Conservation (phyloP, 2,888 invertebrate genomes). For the Panorpa germanica region DNA sequence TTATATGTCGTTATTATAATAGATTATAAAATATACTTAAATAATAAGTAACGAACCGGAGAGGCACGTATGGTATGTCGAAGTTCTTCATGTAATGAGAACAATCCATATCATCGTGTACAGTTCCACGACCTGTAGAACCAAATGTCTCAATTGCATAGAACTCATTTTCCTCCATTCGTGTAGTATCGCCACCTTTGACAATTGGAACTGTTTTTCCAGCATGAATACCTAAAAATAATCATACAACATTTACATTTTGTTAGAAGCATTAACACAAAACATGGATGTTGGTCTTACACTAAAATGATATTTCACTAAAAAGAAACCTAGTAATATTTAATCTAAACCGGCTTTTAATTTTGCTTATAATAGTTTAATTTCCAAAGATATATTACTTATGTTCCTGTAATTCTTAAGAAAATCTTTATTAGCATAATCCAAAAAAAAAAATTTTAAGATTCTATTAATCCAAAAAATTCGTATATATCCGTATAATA, state of each 20-base stretch:
- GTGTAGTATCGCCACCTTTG: conserved; percentile 91
- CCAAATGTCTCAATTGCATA: conserved; percentile 99
- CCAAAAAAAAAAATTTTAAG: no score
- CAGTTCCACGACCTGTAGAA: conserved; percentile 83
- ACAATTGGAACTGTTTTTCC: conserved; percentile 99
- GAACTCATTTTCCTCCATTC: conserved; percentile 98
- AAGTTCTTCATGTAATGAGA: conserved; percentile 99
- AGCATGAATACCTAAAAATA: conserved; percentile 56
- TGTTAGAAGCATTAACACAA: no score
- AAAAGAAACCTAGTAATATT: no score
- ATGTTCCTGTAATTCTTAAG: no score
- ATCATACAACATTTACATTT: conserved; percentile 2
- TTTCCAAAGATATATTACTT: no score
- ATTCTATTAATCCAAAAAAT: no score
- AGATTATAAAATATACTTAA: background rate
- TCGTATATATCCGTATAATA: no score
- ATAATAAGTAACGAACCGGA: conserved; percentile 35
- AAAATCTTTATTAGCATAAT: no score
- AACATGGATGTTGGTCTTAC: no score
- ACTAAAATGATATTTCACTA: no score
- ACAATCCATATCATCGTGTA: conserved; percentile 98
- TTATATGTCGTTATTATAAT: background rate
- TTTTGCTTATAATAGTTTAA: no score
- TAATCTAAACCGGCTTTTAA: no score
- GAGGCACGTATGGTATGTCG: conserved; percentile 78